These are phyloP conservation scores for Silurus meridionalis DNA, from an alignment of 2,113 vertebrate genomes.

Conservation along the genomic window DNA sequence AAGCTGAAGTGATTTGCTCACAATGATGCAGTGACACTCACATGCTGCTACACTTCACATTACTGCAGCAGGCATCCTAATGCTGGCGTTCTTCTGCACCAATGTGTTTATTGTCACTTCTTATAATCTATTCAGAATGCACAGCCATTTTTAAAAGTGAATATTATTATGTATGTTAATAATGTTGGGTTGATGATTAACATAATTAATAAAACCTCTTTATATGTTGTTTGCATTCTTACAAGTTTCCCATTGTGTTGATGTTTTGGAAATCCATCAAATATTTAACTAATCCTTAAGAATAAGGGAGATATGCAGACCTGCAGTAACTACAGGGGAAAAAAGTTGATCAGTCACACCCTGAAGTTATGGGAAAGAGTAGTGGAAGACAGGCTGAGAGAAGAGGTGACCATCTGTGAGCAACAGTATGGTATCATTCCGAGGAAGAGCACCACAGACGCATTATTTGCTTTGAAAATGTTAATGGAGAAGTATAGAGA, in stretches of 20 bases:
- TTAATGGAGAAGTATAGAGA: too few relatives aligned
- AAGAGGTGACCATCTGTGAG: too few relatives aligned
- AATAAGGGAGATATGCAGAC: too few relatives aligned
- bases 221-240: neutral
- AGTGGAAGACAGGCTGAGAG: too few relatives aligned
- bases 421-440: too few relatives aligned
- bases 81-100: neutral
- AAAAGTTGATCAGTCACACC: too few relatives aligned
- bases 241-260: neutral
- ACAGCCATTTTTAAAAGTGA: neutral
- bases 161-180: neutral
- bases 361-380: too few relatives aligned
- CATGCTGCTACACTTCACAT: neutral
- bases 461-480: too few relatives aligned
- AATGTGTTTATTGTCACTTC: neutral
- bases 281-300: neutral
- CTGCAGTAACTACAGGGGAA: too few relatives aligned
- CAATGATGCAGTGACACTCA: neutral
- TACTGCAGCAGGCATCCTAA: neutral
- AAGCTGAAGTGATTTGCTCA: slow-evolving; percentile 1
- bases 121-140: neutral
- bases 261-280: neutral
- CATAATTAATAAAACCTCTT: neutral
- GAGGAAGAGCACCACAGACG: too few relatives aligned
- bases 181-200: neutral